These are phyloP conservation scores for Chrysocyon brachyurus DNA, from an alignment of 2,797 vertebrate genomes.

Conservation along the genomic window DNA sequence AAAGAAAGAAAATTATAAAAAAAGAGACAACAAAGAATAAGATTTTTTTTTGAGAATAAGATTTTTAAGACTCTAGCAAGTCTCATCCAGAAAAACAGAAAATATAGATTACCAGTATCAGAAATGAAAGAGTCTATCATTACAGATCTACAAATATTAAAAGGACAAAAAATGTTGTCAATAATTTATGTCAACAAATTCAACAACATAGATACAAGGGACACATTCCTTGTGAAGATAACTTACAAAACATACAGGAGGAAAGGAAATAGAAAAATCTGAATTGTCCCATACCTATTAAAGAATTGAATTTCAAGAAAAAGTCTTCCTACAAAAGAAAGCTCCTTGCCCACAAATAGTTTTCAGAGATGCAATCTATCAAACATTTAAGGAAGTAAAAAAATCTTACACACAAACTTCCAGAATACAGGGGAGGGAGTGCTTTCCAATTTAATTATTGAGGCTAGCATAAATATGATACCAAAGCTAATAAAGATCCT, in stretches of 20 bases:
- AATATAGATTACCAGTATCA: neutral
- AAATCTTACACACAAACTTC: neutral
- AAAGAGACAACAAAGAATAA: neutral
- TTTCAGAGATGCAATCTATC: conserved; percentile 12
- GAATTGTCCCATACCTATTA: neutral
- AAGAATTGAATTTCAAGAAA: conserved; percentile 26
- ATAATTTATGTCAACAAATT: conserved; percentile 21
- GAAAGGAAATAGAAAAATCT: neutral
- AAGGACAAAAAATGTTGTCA: neutral
- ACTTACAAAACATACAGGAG: conserved; percentile 40
- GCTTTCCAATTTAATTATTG: neutral
- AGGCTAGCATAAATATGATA: neutral
- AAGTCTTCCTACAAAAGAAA: conserved; percentile 13
- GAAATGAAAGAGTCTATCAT: conserved; percentile 7
- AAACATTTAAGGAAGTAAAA: conserved; percentile 35
- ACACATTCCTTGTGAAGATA: conserved; percentile 1
- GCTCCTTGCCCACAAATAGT: neutral
- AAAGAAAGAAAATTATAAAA: neutral
- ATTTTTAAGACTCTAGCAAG: neutral
- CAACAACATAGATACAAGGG: conserved; percentile 22
- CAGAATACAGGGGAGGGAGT: neutral
- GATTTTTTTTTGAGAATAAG: neutral
- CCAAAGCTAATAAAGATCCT: neutral
- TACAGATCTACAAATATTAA: neutral
- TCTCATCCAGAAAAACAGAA: conserved; percentile 3